phyloP scores from a whole-genome alignment of 2,888 invertebrate genomes.

The Pocota personata region DNA sequence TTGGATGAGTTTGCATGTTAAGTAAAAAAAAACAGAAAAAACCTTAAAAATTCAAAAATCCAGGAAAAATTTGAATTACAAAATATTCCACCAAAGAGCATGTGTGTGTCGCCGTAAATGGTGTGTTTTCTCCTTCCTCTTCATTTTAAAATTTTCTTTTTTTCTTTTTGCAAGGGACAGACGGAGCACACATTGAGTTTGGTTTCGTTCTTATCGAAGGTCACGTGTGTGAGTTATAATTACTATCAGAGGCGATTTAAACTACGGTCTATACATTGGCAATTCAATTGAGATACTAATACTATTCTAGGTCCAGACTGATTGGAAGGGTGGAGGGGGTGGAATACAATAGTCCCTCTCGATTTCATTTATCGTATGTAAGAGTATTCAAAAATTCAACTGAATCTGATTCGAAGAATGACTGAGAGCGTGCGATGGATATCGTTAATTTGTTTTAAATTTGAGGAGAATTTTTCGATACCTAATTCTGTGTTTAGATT shows the following conservation, averaged over 20 bases:
- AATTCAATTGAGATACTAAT: constrained; percentile 10
- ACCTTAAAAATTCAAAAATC: constrained; percentile 39
- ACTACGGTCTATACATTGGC: constrained; percentile 1
- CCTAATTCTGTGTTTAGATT: not conserved
- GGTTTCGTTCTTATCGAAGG: constrained; percentile 48
- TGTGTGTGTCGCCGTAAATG: constrained; percentile 39
- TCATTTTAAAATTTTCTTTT: not conserved
- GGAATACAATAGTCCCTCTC: not conserved
- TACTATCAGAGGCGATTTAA: constrained; percentile 14
- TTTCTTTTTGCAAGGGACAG: not conserved
- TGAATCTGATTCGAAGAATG: not conserved
- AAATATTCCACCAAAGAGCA: constrained; percentile 34
- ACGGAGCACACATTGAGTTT: constrained; percentile 10
- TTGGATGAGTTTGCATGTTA: constrained; percentile 61
- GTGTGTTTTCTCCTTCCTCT: constrained; percentile 15
- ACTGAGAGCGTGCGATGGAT: not conserved
- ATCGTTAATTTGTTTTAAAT: not conserved
- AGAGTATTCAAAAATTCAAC: not conserved
- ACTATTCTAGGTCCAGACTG: not conserved
- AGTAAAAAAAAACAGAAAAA: constrained; percentile 18
- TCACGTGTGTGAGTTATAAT: constrained; percentile 52
- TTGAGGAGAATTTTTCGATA: not conserved
- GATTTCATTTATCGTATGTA: not conserved
- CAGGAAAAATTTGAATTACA: constrained; percentile 56
- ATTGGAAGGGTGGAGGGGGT: not conserved